phyloP scores from a whole-genome alignment of 2,888 invertebrate species.

The Pristionchus fissidentatus region DNA sequence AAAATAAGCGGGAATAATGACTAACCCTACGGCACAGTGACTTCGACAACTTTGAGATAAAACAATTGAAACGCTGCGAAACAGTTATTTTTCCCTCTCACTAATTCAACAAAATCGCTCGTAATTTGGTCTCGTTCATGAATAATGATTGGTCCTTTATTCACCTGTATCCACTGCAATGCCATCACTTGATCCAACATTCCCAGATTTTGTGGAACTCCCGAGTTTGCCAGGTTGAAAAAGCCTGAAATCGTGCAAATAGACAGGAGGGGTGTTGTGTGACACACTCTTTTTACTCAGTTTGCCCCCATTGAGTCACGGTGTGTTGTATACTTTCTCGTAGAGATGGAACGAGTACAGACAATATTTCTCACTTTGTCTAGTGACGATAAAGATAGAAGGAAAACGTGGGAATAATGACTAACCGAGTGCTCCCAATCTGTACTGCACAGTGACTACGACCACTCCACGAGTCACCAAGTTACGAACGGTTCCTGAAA shows the following conservation, averaged over 20 bases:
- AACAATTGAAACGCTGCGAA: no score
- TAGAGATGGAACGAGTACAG: neutral
- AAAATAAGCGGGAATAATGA: no score
- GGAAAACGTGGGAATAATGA: neutral
- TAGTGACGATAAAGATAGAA: neutral
- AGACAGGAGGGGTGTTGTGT: slow-evolving; percentile 1
- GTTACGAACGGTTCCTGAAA: slow-evolving; percentile 58
- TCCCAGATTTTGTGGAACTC: slow-evolving; percentile 68
- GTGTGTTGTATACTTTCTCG: no score
- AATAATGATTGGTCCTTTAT: no score
- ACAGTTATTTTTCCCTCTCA: neutral
- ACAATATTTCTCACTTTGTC: no score
- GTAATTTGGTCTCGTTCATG: no score
- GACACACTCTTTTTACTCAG: no score
- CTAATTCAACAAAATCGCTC: no score
- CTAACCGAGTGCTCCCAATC: slow-evolving; percentile 65
- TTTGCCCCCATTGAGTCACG: slow-evolving; percentile 7
- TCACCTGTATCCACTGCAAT: slow-evolving; percentile 57
- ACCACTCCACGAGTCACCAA: slow-evolving; percentile 65
- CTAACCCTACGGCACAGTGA: no score
- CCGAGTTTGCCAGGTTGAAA: slow-evolving; percentile 62
- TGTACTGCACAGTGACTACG: slow-evolving; percentile 67
- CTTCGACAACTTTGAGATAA: no score
- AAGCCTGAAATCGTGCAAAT: slow-evolving; percentile 53
- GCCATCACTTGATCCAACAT: slow-evolving; percentile 69